These are phyloP conservation scores for Siphlonurus alternatus DNA, from an alignment of 2,888 invertebrate genomes.

Conservation along the genomic window DNA sequence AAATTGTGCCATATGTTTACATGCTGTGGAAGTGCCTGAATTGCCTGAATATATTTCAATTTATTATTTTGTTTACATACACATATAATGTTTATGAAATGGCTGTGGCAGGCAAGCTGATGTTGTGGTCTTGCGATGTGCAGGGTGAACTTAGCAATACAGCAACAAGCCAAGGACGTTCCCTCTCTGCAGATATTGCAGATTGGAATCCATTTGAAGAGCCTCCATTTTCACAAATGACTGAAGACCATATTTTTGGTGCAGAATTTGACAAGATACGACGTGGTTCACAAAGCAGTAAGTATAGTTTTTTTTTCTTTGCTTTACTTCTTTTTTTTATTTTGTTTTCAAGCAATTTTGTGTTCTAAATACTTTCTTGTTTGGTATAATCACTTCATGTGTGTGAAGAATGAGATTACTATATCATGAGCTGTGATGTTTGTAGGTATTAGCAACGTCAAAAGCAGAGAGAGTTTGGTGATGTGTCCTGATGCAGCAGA, in stretches of 20 bases:
- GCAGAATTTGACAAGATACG: slow-evolving; percentile 69
- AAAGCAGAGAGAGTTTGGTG: slow-evolving; percentile 48
- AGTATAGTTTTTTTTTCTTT: slow-evolving; percentile 22
- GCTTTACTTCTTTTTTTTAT: slow-evolving; percentile 8
- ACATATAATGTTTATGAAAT: not conserved
- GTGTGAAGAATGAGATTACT: no score
- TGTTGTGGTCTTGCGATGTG: not conserved
- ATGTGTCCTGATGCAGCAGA: slow-evolving; percentile 47
- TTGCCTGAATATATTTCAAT: no score
- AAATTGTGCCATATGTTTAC: no score
- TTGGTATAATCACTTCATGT: no score
- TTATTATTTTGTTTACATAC: not conserved
- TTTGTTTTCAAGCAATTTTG: not conserved
- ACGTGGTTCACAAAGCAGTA: slow-evolving; percentile 60
- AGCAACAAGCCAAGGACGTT: slow-evolving; percentile 23
- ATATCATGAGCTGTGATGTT: no score
- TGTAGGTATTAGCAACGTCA: slow-evolving; percentile 46
- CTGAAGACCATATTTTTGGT: slow-evolving; percentile 67
- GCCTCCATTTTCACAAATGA: slow-evolving; percentile 49
- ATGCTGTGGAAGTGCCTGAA: no score
- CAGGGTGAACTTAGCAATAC: slow-evolving; percentile 28
- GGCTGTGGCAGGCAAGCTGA: not conserved
- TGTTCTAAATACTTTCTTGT: no score
- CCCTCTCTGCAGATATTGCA: slow-evolving; percentile 39
- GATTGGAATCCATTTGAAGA: slow-evolving; percentile 78